Base-by-base conservation (phyloP, 2,797 vertebrate species). In the Cephalopachus bancanus region DNA sequence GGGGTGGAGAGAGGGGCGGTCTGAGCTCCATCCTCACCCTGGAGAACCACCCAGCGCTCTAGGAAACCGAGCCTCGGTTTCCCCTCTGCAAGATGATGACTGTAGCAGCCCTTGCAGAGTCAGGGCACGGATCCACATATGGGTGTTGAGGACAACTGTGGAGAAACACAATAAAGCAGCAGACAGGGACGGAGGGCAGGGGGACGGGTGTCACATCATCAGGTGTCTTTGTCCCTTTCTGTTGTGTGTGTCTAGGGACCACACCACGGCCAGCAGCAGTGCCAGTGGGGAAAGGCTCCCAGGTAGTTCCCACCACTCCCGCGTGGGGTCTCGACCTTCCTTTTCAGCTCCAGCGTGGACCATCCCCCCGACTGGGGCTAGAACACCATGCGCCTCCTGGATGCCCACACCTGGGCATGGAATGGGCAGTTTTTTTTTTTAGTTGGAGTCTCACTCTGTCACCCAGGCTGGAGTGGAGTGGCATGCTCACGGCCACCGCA, bases 251-350 rank as follows among this genome's bases (percentile, higher is more conserved):
- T 53, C 16, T 19, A 9, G 88, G 67, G 60, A 89, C 44, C 72
- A 62, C 26, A 4, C 51, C 7, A 8, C 7, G 10, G 80, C 37
- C 53, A 57, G 26, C 26, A 19, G 7, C 65, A 72, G 3, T 14
- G 62, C 10, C 14, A 15, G 28, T 44, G 71, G 19, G 3, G 53
- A 20, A 15, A 15, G 26, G 14, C 49, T 51, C 53, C 24, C 51
- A 55, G 22, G 51, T 49, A 55, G 53, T 49, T 37, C 5, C 2
- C 20, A 7, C 10, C 2, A 37, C 22, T 30, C 22, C 11, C 7
- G 1, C 15, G 0, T 2, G 16, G 33, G 24, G n/a, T 51, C 84
- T 57, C 74, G n/a, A 0, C 57, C 33, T 24, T 26, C 19, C n/a
- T 28, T 62, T 65, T 33, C 7, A 64, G 49, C 65, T 53, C 57